Base-by-base conservation (phyloP, 2,113 vertebrate genomes). In the Oostethus manadensis region DNA sequence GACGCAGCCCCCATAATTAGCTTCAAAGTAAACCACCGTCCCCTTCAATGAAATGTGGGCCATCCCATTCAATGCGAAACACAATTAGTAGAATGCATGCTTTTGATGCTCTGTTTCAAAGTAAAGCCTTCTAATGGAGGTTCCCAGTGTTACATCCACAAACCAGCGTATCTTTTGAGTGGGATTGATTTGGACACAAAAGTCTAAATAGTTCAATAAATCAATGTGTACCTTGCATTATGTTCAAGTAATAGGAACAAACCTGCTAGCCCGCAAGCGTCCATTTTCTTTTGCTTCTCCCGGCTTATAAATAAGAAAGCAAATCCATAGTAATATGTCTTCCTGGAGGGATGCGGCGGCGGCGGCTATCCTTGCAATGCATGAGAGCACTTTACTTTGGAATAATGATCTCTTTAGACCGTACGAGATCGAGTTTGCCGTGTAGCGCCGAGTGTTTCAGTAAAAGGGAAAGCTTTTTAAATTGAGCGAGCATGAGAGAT, bases 381-480 rank as follows among this genome's bases (percentile, higher is more conserved):
- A 76, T 60, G 49, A 65, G 62, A 61, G 75, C 64, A 60, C 71
- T 79, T 76, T 70, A 64, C 56, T 48, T 64, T 43, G 66, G 67
- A 68, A 26, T 68, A 79, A 85, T 74, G 63, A 80, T 71, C 58
- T 73, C 75, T 80, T 73, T 62, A 65, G 69, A 54, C 66, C 60
- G 48, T 18, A 48, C 21, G 65, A 64, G 70, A 62, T 60, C 44
- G 49, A 45, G 66, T 71, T 78, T 56, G 61, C 44, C 5, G 4
- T 49, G 70, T 72, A 48, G 59, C 18, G 10, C 58, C 22, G 65
- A 71, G 58, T 51, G 68, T 55, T 55, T 13, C 10, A 21, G 33
- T 40, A 77, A 70, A 70, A 56, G 54, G 62, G 70, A 79, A 77
- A 71, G 77, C 75, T 69, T 86, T 83, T 77, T 83, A 70, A 79